Evolutionary conservation across 2,797 vertebrate species (phyloP).

Genomic region (Siniperca undulata): DNA sequence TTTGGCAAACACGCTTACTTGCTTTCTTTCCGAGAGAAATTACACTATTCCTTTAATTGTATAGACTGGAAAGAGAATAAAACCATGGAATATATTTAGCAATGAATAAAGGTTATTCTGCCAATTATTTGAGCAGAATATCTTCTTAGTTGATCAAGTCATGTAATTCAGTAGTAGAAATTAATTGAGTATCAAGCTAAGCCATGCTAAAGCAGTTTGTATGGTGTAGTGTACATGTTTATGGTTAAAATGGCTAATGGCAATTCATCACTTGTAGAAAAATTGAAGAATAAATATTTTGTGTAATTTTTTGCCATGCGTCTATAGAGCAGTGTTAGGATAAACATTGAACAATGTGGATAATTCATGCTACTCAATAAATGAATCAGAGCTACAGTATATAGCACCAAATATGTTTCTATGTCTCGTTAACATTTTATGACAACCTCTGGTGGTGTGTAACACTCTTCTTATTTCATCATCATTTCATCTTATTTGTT

Average conservation of each 20-base stretch:
- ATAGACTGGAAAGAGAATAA: not conserved
- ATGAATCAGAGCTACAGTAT: not conserved
- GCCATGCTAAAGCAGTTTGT: too few relatives aligned
- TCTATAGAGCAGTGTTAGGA: not conserved
- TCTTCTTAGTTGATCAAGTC: not conserved
- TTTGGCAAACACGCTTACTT: not conserved
- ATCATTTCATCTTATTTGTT: conserved; percentile 3
- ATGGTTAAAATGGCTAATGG: not conserved
- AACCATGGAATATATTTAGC: not conserved
- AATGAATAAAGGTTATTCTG: not conserved
- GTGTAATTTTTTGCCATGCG: not conserved
- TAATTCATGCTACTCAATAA: not conserved
- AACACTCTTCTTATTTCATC: not conserved
- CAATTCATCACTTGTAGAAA: not conserved
- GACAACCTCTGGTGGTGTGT: not conserved
- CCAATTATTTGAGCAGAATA: not conserved
- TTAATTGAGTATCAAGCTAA: not conserved
- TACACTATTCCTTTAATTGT: not conserved
- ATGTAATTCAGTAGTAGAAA: not conserved
- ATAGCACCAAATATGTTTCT: not conserved
- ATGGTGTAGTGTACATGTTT: not conserved
- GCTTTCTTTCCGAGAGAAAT: not conserved
- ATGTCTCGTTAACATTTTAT: not conserved
- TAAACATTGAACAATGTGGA: too few relatives aligned
- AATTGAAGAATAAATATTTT: not conserved